phyloP scores from a whole-genome alignment of 2,113 vertebrate species.

The Crotalus viridis region DNA sequence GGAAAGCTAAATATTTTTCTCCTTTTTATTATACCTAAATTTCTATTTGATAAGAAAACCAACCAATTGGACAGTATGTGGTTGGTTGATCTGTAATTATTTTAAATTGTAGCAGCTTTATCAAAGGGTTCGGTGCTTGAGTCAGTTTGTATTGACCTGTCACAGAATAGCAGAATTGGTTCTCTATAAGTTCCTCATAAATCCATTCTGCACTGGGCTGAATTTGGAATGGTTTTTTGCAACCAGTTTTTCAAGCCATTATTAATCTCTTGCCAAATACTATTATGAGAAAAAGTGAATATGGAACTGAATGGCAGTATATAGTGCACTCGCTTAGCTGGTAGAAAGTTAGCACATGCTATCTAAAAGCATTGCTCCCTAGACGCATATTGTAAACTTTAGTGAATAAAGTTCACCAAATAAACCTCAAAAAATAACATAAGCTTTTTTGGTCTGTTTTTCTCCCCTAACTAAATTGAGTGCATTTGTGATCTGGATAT shows the following conservation, averaged over 20 bases:
- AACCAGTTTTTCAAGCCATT: background rate
- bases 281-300: background rate
- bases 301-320: background rate
- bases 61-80: conserved; percentile 20
- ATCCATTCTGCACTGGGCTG: no score
- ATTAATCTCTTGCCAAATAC: background rate
- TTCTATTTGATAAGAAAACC: conserved; percentile 42
- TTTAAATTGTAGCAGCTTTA: background rate
- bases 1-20: conserved; percentile 15
- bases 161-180: background rate
- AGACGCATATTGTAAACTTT: background rate
- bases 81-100: background rate
- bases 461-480: background rate
- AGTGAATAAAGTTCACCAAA: background rate
- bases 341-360: background rate
- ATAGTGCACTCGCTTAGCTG: background rate
- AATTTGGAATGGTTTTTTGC: background rate
- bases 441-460: background rate
- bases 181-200: background rate
- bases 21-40: conserved; percentile 25
- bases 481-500: background rate
- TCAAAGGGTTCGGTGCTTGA: background rate
- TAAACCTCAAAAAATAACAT: background rate
- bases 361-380: background rate
- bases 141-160: background rate